Evolutionary conservation across 1,140 invertebrate species (phyloP), one percentile per base, ranked within the genome.

Genomic region (Lepidostoma basale): DNA sequence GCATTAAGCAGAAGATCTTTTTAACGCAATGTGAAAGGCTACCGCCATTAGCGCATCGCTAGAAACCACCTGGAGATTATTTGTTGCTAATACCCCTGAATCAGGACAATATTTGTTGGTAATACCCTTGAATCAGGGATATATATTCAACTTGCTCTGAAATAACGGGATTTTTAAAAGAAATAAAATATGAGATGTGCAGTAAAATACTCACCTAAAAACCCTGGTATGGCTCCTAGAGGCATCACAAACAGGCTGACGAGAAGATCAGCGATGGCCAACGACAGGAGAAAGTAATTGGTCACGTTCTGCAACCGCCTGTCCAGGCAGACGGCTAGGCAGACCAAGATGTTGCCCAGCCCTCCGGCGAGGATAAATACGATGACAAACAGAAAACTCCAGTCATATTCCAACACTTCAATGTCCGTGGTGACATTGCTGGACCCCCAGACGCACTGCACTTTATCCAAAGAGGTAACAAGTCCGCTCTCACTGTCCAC

Each of bases 221-320:
- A 92, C 75, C 91, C 92, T 6, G 90, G 90, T 70, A 94, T 90
- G 8, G 92, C 92, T 40, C 92, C 92, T 76, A 96, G 86, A 3
- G 94, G 94, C 93, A 96, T 96, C 5, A 96, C 94, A 76, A 95
- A 90, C 42, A 95, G 79, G 74, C 91, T 93, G 74, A 98, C 95
- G 40, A 98, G 84, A 16, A 98, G 85, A 83, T 98, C 96, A 26
- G 96, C 95, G 42, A 97, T 89, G 9, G 96, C 95, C 77, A 98
- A 80, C 30, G 95, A 97, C 58, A 97, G 83, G 56, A 98, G 88
- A 79, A 98, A 96, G 79, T 96, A 95, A 82, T 98, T 98, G 44
- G 96, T 98, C 20, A 97, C 92, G 74, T 96, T 96, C 76, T 97
- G 92, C 70, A 98, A 86, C 73, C 89, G 85, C 56, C 89, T 87